Evolutionary conservation across 1,140 invertebrate species (phyloP), one percentile per base, ranked within the genome.

Genomic region (Sarcophaga peregrina): DNA sequence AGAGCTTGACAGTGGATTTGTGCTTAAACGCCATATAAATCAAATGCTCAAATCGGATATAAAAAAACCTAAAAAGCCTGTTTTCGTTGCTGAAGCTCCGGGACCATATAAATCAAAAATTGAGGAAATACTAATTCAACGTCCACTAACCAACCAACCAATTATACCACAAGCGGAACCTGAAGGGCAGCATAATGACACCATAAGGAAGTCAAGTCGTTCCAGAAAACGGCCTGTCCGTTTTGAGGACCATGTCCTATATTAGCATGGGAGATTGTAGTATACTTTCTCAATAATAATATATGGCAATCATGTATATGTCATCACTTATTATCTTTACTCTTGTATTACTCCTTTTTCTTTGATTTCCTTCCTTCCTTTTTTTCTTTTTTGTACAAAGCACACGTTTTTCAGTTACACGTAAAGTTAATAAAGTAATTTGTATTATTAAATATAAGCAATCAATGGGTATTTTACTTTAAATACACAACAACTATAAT

Each of bases 251-350:
- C 52, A 80, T 37, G 50, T 80, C 13, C 13, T 5, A 25, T 37
- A 80, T 80, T 58, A 80, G 78, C 78, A n/a, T 80, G 78, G 37
- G 78, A 80, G 78, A 80, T 62, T 80, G 50, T 58, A 54, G 20
- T 58, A 20, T 58, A 87, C 87, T n/a, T 87, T 48, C 3, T 48
- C 3, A 85, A 74, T 62, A 82, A 85, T 85, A 68, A 17, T 68
- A 68, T 17, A 68, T 68, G 17, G 58, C 58, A 68, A 68, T 68
- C 58, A 58, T 58, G 52, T n/a, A n/a, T n/a, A n/a, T n/a, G n/a
- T n/a, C n/a, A n/a, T n/a, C n/a, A n/a, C n/a, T n/a, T n/a, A n/a
- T n/a, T n/a, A n/a, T n/a, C n/a, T n/a, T n/a, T n/a, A n/a, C n/a
- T n/a, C n/a, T n/a, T n/a, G n/a, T n/a, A n/a, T n/a, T n/a, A n/a